These are phyloP conservation scores for Nycticorax nycticorax DNA, from an alignment of 2,113 vertebrate species.

Conservation along the genomic window DNA sequence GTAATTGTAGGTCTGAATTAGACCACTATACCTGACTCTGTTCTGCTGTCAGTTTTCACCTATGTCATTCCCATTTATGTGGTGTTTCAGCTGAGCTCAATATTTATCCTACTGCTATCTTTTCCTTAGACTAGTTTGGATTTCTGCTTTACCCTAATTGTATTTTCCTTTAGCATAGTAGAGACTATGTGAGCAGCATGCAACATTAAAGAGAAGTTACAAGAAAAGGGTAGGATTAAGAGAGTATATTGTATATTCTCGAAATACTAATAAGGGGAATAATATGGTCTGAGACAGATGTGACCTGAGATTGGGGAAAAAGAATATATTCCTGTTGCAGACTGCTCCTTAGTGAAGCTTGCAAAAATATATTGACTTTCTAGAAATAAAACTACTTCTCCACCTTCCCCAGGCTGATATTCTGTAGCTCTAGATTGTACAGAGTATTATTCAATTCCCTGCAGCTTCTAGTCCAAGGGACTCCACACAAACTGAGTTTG, in stretches of 20 bases:
- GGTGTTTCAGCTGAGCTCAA: background rate
- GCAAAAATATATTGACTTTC: background rate
- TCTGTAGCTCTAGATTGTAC: background rate
- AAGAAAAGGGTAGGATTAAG: background rate
- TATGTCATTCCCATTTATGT: fast-evolving
- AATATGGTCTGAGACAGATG: background rate
- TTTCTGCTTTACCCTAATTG: background rate
- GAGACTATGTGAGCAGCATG: background rate
- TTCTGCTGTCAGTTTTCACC: background rate
- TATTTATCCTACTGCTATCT: background rate
- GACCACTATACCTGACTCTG: background rate
- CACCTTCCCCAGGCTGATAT: background rate
- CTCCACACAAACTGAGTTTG: background rate
- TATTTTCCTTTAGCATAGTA: background rate
- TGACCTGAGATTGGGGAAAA: background rate
- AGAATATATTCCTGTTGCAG: background rate
- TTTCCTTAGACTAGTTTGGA: background rate
- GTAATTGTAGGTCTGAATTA: background rate
- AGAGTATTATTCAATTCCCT: background rate
- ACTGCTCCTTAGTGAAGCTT: background rate
- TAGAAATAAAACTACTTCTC: background rate
- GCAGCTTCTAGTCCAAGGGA: background rate
- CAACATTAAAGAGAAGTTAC: background rate
- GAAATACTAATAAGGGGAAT: background rate
- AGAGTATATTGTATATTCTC: background rate